Evolutionary conservation across 2,113 vertebrate species (phyloP), one percentile per base, ranked within the genome.

Genomic region (Percopsis transmontana): DNA sequence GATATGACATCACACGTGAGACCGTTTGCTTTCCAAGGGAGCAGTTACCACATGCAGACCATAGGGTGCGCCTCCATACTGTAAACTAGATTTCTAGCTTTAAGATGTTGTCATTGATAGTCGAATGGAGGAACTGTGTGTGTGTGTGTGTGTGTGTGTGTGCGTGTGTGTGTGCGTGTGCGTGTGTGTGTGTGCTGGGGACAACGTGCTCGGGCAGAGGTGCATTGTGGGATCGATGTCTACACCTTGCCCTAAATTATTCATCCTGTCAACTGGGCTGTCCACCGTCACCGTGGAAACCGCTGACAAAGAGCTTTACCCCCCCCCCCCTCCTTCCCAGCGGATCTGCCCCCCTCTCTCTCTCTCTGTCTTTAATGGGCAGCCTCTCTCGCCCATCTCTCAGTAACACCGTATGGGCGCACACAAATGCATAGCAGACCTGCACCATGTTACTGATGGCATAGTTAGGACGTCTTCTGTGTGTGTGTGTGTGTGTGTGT

Each of bases 201-300:
- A 85, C 76, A 82, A 64, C 74, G 80, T 82, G 84, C 74, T 85
- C 85, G 73, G 66, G 79, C 71, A 84, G 82, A 80, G 79, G 88
- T 88, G 85, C 82, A 87, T 83, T 73, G 80, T 85, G 85, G 87
- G 80, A 91, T 91, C 87, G 64, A 89, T 88, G 87, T 89, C 79
- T 82, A 84, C 83, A 85, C 85, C 85, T 87, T 69, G 24, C 86
- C 84, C 77, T 90, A 89, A 91, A 91, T 91, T 91, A 91, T 90
- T 91, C 89, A 91, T 89, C 83, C 87, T 90, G 88, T 91, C 89
- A 86, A 71, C 81, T 66, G 73, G 71, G 79, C 77, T 87, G 89
- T 89, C 88, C 83, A 64, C 73, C 75, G 85, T 82, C 45, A 56
- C 74, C 13, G 68, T 74, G 84, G 80, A 91, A 91, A 89, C 80